A percentile compares a stretch with the other conserved stretches of the same genome.
These are phyloP conservation scores for Pluvianellus socialis DNA, from an alignment of 2,113 vertebrate species.

Conservation along the genomic window DNA sequence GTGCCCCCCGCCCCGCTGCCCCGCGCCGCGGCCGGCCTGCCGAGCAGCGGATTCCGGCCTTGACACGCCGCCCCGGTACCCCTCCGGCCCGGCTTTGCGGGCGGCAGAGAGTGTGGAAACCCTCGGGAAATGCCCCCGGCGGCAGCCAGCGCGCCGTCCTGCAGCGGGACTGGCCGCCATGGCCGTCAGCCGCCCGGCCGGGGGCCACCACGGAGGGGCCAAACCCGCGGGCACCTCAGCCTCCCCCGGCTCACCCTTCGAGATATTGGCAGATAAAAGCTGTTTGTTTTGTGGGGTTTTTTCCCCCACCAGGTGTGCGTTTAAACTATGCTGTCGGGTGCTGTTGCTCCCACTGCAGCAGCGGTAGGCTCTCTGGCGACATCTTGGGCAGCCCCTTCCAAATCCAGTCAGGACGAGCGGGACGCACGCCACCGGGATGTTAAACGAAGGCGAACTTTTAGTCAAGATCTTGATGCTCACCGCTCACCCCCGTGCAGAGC, in stretches of 20 bases:
- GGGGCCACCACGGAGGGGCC: rapidly evolving
- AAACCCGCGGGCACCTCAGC: rapidly evolving
- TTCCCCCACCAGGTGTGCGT: background rate
- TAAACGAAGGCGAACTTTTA: background rate
- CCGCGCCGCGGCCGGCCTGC: rapidly evolving
- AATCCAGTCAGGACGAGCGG: too few species aligned
- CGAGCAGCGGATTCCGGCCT: too few species aligned
- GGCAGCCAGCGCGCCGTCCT: rapidly evolving
- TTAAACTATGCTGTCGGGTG: background rate
- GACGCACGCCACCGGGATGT: background rate
- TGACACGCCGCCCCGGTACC: too few species aligned
- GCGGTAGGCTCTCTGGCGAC: too few species aligned
- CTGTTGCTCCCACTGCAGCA: background rate
- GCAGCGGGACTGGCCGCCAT: rapidly evolving
- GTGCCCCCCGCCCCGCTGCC: too few species aligned
- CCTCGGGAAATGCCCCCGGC: rapidly evolving
- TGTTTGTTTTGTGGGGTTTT: background rate
- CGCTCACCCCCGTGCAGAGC: rapidly evolving
- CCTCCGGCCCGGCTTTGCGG: too few species aligned
- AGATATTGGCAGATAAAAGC: background rate
- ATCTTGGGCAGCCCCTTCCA: rapidly evolving
- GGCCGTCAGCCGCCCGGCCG: rapidly evolving
- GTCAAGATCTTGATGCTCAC: background rate
- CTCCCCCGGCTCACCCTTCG: rapidly evolving
- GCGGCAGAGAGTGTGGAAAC: background rate